Conservation (phyloP, 2,888 invertebrate genomes). For the Zaprionus bogoriensis region DNA sequence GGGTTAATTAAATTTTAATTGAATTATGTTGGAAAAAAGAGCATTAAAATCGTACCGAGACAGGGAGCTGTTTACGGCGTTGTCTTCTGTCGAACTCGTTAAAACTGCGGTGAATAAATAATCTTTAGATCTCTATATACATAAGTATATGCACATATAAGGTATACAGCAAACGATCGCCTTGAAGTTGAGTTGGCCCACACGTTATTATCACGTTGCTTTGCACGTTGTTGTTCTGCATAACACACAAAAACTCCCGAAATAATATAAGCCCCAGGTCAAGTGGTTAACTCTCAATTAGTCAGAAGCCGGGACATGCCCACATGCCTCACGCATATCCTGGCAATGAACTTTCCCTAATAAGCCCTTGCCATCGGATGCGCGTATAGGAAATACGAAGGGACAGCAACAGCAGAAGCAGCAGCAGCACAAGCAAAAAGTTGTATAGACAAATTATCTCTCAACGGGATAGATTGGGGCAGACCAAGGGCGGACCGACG, state of each 20-base stretch:
- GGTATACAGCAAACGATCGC: background rate
- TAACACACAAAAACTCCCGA: background rate
- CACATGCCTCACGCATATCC: constrained; percentile 26
- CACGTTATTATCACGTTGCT: background rate
- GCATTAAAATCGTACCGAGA: background rate
- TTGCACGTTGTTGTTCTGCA: background rate
- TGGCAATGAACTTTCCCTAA: constrained; percentile 13
- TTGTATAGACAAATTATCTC: constrained; percentile 53
- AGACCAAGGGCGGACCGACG: background rate
- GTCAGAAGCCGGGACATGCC: constrained; percentile 1
- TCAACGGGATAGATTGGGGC: constrained; percentile 9
- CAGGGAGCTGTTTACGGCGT: background rate
- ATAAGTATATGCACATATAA: too few relatives aligned
- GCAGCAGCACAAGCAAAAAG: constrained; percentile 15
- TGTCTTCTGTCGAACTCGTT: background rate
- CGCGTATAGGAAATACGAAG: constrained; percentile 3
- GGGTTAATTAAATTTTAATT: constrained; percentile 47
- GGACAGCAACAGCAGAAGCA: background rate
- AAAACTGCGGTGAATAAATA: background rate
- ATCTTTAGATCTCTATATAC: background rate
- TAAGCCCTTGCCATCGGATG: constrained; percentile 4
- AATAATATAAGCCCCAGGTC: constrained; percentile 1
- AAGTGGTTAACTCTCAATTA: constrained; percentile 13
- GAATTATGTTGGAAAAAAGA: constrained; percentile 27
- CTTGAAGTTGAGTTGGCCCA: too few relatives aligned